phyloP scores from a whole-genome alignment of 2,113 vertebrate species.

The Tupaia tana region DNA sequence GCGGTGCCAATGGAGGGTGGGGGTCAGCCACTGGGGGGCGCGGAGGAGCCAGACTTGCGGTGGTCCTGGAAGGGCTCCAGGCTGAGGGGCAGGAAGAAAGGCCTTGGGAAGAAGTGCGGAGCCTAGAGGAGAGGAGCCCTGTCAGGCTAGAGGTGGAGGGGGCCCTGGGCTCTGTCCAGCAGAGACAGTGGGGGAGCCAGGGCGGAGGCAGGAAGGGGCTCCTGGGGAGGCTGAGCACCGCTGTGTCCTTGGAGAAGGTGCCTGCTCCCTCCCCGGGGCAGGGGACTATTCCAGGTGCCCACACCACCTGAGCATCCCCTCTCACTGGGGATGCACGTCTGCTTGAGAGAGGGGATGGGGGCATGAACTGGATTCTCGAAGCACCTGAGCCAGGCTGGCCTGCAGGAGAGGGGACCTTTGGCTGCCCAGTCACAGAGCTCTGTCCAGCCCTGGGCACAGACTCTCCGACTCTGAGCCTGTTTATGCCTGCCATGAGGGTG shows the following conservation, averaged over 20 bases:
- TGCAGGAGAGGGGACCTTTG: not conserved
- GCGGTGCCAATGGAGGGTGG: fast-evolving
- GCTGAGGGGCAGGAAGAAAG: not conserved
- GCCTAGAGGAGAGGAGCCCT: not conserved
- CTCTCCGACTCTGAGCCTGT: not conserved
- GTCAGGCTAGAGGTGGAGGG: not conserved
- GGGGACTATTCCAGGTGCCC: not conserved
- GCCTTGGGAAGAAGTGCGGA: too few relatives aligned
- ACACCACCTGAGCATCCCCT: not conserved
- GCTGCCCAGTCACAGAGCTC: not conserved
- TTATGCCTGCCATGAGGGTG: not conserved
- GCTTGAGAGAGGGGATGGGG: not conserved
- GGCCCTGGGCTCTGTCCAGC: not conserved
- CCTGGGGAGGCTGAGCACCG: not conserved
- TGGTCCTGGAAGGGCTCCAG: not conserved
- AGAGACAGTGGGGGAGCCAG: too few relatives aligned
- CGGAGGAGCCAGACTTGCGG: not conserved
- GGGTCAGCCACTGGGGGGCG: not conserved
- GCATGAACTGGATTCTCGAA: too few relatives aligned
- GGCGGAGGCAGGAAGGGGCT: too few relatives aligned
- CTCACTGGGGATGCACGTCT: not conserved
- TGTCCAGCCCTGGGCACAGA: not conserved
- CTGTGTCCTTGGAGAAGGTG: not conserved
- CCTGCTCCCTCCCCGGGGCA: fast-evolving
- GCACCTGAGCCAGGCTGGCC: not conserved